Base-by-base conservation (phyloP, 2,113 vertebrate genomes). In the Tinamus guttatus region DNA sequence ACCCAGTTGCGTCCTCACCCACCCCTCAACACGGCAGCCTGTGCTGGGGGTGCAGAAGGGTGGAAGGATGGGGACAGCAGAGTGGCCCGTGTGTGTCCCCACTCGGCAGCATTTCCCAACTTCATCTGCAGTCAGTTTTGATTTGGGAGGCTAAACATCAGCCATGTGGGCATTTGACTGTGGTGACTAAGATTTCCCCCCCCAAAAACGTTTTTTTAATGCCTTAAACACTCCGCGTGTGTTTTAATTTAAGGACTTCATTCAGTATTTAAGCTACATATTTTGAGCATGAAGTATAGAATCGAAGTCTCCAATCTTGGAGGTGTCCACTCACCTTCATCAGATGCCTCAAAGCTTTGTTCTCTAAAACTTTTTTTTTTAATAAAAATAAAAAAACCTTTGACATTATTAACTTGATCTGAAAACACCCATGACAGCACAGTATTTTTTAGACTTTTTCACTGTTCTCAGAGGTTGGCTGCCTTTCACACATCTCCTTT, bases 271-370 rank as follows among this genome's bases (percentile, higher is more conserved):
- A 47, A 43, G 10, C 34, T 38, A 28, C 81, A 22, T 43, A 5
- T 40, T 77, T 47, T 43, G 24, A 81, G 34, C 51, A 4, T 28
- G 32, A 67, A 70, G 45, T 81, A 16, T 19, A 47, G 51, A 73
- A 47, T 22, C 34, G 28, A 69, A 90, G 85, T 41, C 51, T 81
- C 34, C 60, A 68, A 24, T 49, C 32, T 19, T 11, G n/a, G 76
- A 81, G 60, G 74, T 74, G 83, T 75, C 76, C 83, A 77, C 82
- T 92, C 96, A 84, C 58, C 52, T 92, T 95, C 74, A 71, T 97
- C 76, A 81, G 93, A 68, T 25, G 32, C 75, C 76, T 90, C 38
- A 71, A 2, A 90, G 22, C 60, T 81, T 75, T 63, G 8, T 84
- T 93, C 85, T 88, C 30, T 71, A 43, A 68, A 91, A 36, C 36